These are phyloP conservation scores for Festucalex cinctus DNA, from an alignment of 2,113 vertebrate genomes.

Conservation along the genomic window DNA sequence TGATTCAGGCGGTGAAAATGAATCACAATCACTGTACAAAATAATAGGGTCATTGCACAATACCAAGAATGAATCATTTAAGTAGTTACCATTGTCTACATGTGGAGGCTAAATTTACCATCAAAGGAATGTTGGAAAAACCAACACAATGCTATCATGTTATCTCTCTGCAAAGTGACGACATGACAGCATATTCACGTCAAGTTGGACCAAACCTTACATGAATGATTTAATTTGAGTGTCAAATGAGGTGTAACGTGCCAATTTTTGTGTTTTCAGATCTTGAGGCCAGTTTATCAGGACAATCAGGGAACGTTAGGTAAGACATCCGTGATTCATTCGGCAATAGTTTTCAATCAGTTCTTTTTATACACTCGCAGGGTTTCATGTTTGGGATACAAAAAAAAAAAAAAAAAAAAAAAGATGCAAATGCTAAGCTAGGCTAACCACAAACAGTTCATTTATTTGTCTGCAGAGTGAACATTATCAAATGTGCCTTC, in stretches of 20 bases:
- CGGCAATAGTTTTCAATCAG: too few species aligned
- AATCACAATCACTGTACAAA: neutral
- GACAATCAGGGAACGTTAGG: slow-evolving; percentile 77
- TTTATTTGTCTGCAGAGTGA: neutral
- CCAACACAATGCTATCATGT: neutral
- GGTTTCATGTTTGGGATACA: neutral
- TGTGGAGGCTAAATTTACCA: neutral
- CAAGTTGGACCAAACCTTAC: neutral
- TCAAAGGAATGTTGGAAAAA: neutral
- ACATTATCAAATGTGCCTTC: neutral
- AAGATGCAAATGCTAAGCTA: neutral
- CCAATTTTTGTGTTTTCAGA: slow-evolving; percentile 64
- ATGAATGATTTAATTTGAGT: neutral
- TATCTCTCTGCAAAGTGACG: neutral
- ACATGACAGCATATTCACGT: neutral
- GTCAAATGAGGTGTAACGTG: neutral
- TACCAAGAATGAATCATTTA: neutral
- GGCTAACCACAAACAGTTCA: neutral
- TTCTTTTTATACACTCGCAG: too few species aligned
- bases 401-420: neutral
- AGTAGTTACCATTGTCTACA: neutral
- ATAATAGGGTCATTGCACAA: neutral
- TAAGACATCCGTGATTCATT: slow-evolving; percentile 61
- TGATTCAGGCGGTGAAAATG: neutral
- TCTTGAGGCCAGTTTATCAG: slow-evolving; percentile 84